Conservation (phyloP, 2,113 vertebrate genomes). For the Corvus moneduloides region DNA sequence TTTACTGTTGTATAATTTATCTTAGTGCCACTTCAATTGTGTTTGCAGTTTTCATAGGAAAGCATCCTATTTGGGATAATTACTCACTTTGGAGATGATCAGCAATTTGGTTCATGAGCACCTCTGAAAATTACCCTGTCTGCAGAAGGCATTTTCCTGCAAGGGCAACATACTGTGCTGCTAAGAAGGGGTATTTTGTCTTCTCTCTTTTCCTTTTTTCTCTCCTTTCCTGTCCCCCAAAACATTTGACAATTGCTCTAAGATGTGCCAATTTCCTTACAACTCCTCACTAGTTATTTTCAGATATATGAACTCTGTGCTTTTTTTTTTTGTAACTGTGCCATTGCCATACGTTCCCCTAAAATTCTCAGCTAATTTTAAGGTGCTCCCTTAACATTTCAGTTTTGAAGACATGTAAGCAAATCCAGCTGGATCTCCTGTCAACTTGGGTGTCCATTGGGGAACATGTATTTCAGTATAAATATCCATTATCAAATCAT, state of each 20-base stretch:
- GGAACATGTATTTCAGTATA: neutral
- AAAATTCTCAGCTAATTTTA: neutral
- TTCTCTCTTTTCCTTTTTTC: neutral
- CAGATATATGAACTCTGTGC: neutral
- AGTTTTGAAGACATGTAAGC: neutral
- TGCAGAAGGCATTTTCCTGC: conserved; percentile 50
- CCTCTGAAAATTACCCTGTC: conserved; percentile 65
- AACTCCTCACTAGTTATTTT: neutral
- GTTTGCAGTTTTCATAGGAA: conserved; percentile 58
- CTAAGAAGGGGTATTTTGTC: neutral
- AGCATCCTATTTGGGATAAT: conserved; percentile 65
- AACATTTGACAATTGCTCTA: neutral
- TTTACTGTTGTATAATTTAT: conserved; percentile 43
- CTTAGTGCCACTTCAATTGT: conserved; percentile 53
- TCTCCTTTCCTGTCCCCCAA: neutral
- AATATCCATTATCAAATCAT: conserved; percentile 2
- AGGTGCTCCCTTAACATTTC: neutral
- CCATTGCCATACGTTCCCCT: neutral
- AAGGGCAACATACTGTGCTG: neutral
- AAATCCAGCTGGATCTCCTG: conserved; percentile 8
- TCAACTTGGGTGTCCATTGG: neutral
- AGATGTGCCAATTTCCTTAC: neutral
- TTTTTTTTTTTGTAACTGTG: neutral
- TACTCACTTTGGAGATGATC: conserved; percentile 66
- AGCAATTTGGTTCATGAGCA: conserved; percentile 59